These are phyloP conservation scores for Dasyornis broadbenti DNA, from an alignment of 2,113 vertebrate genomes.

Conservation along the genomic window DNA sequence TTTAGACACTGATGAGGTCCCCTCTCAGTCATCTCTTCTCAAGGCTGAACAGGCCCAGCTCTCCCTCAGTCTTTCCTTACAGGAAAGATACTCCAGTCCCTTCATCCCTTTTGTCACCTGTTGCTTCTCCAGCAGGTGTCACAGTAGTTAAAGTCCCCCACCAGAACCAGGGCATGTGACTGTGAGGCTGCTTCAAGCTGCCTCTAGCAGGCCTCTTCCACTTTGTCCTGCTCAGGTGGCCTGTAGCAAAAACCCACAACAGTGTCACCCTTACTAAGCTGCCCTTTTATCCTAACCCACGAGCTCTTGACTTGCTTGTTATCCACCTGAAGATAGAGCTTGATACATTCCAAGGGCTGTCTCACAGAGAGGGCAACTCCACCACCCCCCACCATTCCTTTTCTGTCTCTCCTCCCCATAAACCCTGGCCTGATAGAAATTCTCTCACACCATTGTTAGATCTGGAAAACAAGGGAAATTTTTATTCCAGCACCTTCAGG, in stretches of 20 bases:
- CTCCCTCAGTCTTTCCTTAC: background rate
- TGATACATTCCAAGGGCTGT: fast-evolving
- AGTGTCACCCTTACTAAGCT: background rate
- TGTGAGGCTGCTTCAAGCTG: background rate
- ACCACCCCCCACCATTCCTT: background rate
- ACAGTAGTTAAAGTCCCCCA: background rate
- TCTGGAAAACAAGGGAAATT: background rate
- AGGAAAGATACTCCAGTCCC: background rate
- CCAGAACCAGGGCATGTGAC: background rate
- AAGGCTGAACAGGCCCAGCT: background rate
- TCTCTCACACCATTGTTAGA: background rate
- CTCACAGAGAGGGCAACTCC: background rate
- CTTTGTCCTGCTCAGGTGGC: background rate
- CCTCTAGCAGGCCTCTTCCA: background rate
- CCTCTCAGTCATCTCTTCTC: background rate
- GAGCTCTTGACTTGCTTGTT: background rate
- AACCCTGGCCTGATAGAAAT: background rate
- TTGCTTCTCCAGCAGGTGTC: background rate
- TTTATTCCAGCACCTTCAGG: constrained; percentile 27
- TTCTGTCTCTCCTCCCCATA: background rate
- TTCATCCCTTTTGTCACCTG: background rate
- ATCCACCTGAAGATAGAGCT: background rate
- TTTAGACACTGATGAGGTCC: background rate
- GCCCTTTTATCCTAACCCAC: background rate
- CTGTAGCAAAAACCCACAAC: background rate